These are phyloP conservation scores for Ellobium chinense DNA, from an alignment of 2,888 invertebrate genomes.

Conservation along the genomic window DNA sequence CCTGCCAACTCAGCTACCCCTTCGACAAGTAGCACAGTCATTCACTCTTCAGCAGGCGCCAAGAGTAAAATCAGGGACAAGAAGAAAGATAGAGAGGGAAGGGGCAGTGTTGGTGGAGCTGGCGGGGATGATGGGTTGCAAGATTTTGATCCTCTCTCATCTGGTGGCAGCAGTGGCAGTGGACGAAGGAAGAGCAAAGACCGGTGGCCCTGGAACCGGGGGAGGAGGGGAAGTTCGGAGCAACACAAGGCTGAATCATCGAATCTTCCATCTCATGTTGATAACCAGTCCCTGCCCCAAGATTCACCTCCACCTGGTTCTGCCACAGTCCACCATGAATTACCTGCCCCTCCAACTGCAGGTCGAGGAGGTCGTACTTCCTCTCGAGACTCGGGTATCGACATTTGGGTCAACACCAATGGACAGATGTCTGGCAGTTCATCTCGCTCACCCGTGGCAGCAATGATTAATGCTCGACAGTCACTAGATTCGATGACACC, in stretches of 20 bases:
- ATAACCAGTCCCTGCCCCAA: background rate
- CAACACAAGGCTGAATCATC: background rate
- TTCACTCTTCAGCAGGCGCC: constrained; percentile 35
- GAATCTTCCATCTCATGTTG: background rate
- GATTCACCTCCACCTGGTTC: background rate
- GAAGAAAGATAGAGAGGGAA: constrained; percentile 21
- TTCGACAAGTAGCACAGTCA: background rate
- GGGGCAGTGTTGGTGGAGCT: constrained; percentile 1
- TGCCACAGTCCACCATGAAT: background rate
- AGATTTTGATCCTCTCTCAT: constrained; percentile 33
- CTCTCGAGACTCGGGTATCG: constrained; percentile 44
- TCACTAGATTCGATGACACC: constrained; percentile 35
- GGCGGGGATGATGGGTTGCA: constrained; percentile 9
- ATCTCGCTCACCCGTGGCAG: constrained; percentile 4
- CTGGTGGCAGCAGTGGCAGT: background rate
- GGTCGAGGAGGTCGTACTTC: background rate
- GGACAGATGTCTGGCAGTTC: constrained; percentile 48
- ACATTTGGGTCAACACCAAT: constrained; percentile 51
- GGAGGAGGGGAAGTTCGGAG: background rate
- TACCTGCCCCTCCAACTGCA: background rate
- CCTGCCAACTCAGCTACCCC: background rate
- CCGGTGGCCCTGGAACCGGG: constrained; percentile 20
- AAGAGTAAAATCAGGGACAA: constrained; percentile 41
- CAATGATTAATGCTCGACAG: constrained; percentile 10
- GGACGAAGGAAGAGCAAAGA: constrained; percentile 24